phyloP scores from a whole-genome alignment of 2,888 invertebrate genomes.

The Tetragonula carbonaria region DNA sequence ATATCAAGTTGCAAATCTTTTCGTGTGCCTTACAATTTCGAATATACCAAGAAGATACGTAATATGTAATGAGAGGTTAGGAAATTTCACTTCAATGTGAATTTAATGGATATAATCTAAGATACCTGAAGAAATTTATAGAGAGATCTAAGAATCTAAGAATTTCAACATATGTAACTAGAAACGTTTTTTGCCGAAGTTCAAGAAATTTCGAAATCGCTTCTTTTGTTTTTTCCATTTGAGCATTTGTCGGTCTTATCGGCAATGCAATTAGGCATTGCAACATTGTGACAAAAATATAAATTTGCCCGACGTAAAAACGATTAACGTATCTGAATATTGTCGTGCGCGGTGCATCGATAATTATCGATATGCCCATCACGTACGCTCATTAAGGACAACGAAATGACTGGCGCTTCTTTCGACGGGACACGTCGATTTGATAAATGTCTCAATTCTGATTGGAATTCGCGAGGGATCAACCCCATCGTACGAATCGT shows the following conservation, averaged over 20 bases:
- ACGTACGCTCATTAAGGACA: slow-evolving; percentile 37
- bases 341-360: not conserved
- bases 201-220: too few species aligned
- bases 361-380: slow-evolving; percentile 37
- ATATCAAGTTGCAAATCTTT: too few species aligned
- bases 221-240: not conserved
- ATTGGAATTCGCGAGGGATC: not conserved
- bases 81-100: too few species aligned
- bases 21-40: too few species aligned
- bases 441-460: slow-evolving; percentile 25
- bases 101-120: too few species aligned
- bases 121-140: too few species aligned
- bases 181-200: not conserved
- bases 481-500: not conserved
- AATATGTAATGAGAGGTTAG: too few species aligned
- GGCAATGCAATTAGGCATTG: too few species aligned
- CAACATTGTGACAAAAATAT: not conserved
- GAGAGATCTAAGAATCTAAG: too few species aligned
- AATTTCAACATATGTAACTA: too few species aligned
- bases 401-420: slow-evolving; percentile 30
- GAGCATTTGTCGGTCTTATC: not conserved
- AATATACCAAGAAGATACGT: too few species aligned
- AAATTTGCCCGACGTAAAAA: not conserved
- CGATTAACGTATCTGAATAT: slow-evolving; percentile 13
- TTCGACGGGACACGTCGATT: slow-evolving; percentile 19